Evolutionary conservation across 2,797 vertebrate genomes (phyloP).

Genomic region (Galagoides demidoff): DNA sequence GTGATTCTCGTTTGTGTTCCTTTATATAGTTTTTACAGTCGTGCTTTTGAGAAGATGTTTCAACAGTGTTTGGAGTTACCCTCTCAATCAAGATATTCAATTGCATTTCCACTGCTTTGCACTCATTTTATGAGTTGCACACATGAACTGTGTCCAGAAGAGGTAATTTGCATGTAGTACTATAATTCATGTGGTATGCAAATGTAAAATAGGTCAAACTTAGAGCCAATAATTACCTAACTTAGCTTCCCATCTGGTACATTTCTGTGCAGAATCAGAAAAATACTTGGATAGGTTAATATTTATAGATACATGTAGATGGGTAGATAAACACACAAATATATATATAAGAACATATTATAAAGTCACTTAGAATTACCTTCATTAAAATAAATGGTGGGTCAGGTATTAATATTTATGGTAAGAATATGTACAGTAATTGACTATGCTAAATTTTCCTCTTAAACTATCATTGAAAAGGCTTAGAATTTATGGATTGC

Average conservation of each 20-base stretch:
- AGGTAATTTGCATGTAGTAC: slow-evolving; percentile 89
- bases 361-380: slow-evolving; percentile 12
- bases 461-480: slow-evolving; percentile 37
- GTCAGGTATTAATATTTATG: slow-evolving; percentile 37
- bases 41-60: slow-evolving; percentile 99
- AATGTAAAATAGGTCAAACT: not conserved
- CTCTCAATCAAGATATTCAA: slow-evolving; percentile 97
- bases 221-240: not conserved
- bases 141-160: slow-evolving; percentile 98
- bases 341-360: not conserved
- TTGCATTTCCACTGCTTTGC: slow-evolving; percentile 98
- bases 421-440: not conserved
- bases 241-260: not conserved
- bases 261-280: slow-evolving; percentile 37
- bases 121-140: slow-evolving; percentile 99
- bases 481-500: not conserved
- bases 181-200: not conserved
- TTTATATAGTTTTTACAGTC: slow-evolving; percentile 96
- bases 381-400: slow-evolving; percentile 44
- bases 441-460: slow-evolving; percentile 24
- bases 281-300: not conserved
- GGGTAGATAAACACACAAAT: not conserved
- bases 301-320: not conserved
- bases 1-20: slow-evolving; percentile 70
- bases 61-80: slow-evolving; percentile 99